Evolutionary conservation across 2,113 vertebrate species (phyloP).

Genomic region (Melanerpes formicivorus): DNA sequence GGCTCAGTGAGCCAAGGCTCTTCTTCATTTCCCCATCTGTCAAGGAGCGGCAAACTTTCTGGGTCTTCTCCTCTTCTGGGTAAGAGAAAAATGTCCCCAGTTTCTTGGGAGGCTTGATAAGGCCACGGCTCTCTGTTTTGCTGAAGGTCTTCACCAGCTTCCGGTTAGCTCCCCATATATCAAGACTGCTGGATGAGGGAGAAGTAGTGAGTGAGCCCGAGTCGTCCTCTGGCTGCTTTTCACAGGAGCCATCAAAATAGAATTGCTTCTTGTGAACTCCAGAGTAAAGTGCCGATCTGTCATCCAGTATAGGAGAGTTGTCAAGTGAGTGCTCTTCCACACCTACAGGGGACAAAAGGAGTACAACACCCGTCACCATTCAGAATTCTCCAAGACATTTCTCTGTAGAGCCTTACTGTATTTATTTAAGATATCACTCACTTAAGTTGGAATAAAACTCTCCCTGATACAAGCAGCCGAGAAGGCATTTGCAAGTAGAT

Average conservation of each 20-base stretch:
- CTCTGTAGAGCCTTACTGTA: neutral
- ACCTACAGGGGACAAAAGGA: conserved; percentile 59
- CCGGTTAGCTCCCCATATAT: conserved; percentile 88
- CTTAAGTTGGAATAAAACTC: neutral
- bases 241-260: conserved; percentile 81
- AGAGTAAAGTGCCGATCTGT: conserved; percentile 89
- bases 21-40: conserved; percentile 94
- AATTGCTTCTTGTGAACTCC: conserved; percentile 91
- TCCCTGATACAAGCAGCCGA: neutral
- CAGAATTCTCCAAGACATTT: neutral
- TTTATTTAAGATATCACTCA: neutral
- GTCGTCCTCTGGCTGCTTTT: conserved; percentile 87
- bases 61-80: conserved; percentile 85
- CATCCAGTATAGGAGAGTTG: conserved; percentile 81
- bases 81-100: conserved; percentile 94
- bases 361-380: neutral
- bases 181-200: conserved; percentile 90
- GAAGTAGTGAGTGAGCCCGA: conserved; percentile 87
- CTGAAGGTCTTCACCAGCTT: conserved; percentile 92
- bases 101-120: conserved; percentile 91
- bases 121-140: conserved; percentile 87
- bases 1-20: conserved; percentile 88
- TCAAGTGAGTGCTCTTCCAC: conserved; percentile 84
- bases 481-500: neutral
- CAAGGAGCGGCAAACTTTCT: conserved; percentile 90